phyloP scores from a whole-genome alignment of 2,888 invertebrate genomes.

The Smittia aterrima region DNA sequence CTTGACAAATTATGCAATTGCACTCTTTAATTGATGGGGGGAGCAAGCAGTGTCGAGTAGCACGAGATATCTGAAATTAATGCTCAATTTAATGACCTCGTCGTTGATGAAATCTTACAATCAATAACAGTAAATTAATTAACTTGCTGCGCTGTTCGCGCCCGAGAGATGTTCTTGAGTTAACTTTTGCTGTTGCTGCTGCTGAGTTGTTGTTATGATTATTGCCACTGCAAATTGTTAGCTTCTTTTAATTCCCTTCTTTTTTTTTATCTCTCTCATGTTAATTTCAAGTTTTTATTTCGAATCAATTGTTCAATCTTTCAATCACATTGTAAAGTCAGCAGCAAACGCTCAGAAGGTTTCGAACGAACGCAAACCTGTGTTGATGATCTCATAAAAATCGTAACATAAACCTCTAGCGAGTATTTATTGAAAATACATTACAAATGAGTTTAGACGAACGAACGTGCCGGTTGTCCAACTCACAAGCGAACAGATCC shows the following conservation, averaged over 20 bases:
- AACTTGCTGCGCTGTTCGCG: slow-evolving; percentile 14
- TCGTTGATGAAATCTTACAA: slow-evolving; percentile 23
- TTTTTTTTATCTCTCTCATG: background rate
- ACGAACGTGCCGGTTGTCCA: no score
- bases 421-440: slow-evolving; percentile 12
- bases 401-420: background rate
- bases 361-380: background rate
- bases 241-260: background rate
- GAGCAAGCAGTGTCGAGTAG: slow-evolving; percentile 1
- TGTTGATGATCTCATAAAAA: slow-evolving; percentile 16
- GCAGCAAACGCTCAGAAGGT: background rate
- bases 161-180: background rate
- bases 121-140: slow-evolving; percentile 33
- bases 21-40: background rate
- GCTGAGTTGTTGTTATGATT: background rate
- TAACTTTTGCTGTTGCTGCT: no score
- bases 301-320: background rate
- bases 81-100: slow-evolving; percentile 27
- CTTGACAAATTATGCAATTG: slow-evolving; percentile 28
- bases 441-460: no score
- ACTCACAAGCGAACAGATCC: no score
- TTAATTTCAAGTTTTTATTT: slow-evolving; percentile 1
- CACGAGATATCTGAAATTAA: background rate
- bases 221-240: slow-evolving; percentile 12
- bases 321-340: slow-evolving; percentile 8